Percentiles rank a stretch among this genome's conserved stretches.
Conservation (phyloP, 2,888 invertebrate species). For the Synanthedon formicaeformis region DNA sequence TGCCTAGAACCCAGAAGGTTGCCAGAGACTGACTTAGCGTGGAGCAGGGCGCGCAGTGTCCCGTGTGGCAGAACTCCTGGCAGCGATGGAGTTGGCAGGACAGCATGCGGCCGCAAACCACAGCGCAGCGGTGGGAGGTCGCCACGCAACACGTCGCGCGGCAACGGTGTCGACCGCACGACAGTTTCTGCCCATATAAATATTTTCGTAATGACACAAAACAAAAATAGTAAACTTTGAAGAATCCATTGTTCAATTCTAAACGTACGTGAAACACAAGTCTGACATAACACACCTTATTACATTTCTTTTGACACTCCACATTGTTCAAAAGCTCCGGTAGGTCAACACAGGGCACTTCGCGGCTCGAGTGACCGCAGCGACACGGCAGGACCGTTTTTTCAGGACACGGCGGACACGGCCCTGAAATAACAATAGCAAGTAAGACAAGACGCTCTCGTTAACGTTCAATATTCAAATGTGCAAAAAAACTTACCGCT, state of each 20-base stretch:
- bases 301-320: constrained; percentile 90
- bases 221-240: too few relatives aligned
- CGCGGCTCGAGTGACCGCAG: constrained; percentile 87
- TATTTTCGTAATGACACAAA: too few relatives aligned
- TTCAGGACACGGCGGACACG: constrained; percentile 83
- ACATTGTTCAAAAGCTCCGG: constrained; percentile 79
- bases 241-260: too few relatives aligned
- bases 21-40: constrained; percentile 66
- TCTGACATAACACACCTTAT: constrained; percentile 69
- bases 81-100: constrained; percentile 92
- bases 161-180: constrained; percentile 92
- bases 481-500: constrained; percentile 44
- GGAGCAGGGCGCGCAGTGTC: constrained; percentile 81
- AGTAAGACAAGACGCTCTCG: not conserved
- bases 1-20: not conserved
- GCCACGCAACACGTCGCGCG: constrained; percentile 90
- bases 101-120: constrained; percentile 84
- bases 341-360: constrained; percentile 81
- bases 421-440: constrained; percentile 40
- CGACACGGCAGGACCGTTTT: constrained; percentile 83
- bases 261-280: too few relatives aligned
- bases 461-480: not conserved
- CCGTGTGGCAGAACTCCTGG: constrained; percentile 89
- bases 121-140: constrained; percentile 86
- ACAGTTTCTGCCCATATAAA: constrained; percentile 69